A percentile compares a stretch with the other conserved stretches of the same genome.
These are phyloP conservation scores for Temnothorax longispinosus DNA, from an alignment of 1,140 invertebrate genomes.

Conservation along the genomic window DNA sequence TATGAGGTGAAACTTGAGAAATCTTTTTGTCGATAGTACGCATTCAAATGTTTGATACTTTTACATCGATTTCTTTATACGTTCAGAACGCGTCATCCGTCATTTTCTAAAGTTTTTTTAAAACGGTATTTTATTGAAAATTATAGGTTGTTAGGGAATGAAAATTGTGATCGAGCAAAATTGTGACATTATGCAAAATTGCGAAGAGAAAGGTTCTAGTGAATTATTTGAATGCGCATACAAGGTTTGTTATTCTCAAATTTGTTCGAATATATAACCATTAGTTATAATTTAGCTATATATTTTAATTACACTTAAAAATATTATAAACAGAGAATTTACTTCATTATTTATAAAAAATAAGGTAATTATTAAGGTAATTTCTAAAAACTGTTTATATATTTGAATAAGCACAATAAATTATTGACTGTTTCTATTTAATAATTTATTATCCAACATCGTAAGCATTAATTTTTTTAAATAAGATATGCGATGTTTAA, in stretches of 20 bases:
- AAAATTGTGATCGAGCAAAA: neutral
- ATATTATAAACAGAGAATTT: neutral
- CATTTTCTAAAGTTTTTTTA: neutral
- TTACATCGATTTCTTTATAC: neutral
- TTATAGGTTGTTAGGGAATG: constrained; percentile 28
- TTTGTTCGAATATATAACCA: neutral
- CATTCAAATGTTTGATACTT: constrained; percentile 63
- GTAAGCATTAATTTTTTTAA: neutral
- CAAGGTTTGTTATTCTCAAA: constrained; percentile 56
- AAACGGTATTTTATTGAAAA: neutral
- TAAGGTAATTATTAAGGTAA: constrained; percentile 7
- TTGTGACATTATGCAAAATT: constrained; percentile 51
- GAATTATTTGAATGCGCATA: constrained; percentile 56
- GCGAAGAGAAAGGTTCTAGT: constrained; percentile 11
- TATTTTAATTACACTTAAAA: neutral
- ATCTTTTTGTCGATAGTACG: neutral
- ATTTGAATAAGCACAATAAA: neutral
- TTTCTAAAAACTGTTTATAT: neutral
- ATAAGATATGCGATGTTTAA: neutral
- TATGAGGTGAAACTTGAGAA: neutral
- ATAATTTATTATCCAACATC: neutral
- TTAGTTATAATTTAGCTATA: neutral
- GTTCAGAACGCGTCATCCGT: neutral
- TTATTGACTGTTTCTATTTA: neutral
- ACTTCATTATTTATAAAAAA: neutral